Evolutionary conservation across 2,113 vertebrate species (phyloP), one percentile per base, ranked within the genome.

Genomic region (Motacilla tschutschensis): DNA sequence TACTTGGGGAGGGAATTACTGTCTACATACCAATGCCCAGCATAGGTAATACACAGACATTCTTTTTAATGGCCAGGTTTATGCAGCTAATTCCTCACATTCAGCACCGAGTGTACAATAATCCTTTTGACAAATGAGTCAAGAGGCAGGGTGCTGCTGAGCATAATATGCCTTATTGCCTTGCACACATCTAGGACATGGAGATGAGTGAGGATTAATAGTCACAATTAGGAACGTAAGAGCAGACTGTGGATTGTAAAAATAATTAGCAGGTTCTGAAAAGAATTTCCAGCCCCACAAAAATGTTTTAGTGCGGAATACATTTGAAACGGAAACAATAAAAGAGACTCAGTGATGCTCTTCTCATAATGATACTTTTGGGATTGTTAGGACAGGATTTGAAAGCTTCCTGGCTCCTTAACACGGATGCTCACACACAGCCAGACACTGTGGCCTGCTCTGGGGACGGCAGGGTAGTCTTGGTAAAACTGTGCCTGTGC

Each of bases 121-220:
- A 91, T 88, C 84, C 72, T 88, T 87, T 36, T 90, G 94, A 93
- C 64, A 94, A 94, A 93, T 79, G 93, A 92, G 84, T 77, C 87
- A 60, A 93, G 87, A 89, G 64, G 85, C 84, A 90, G 63, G 40
- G 65, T 85, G 82, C 92, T 93, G 87, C 89, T 95, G 76, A 94
- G 92, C 92, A 93, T 87, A 93, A 94, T 93, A 85, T 58, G 64
- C 3, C 8, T 93, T 91, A 93, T 63, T 95, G 92, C 93, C 90
- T 72, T 21, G 79, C 87, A 85, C 79, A 78, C 84, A 88, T 85
- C 82, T 43, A 87, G 89, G 87, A 83, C 81, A 64, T 21, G n/a
- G 54, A 87, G 90, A 94, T 80, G 90, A 94, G 89, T 46, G 60
- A 94, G 90, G 87, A 94, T 92, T 93, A 91, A 95, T 94, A 87